These are phyloP conservation scores for Atta cephalotes DNA, from an alignment of 1,140 invertebrate species.

Conservation along the genomic window DNA sequence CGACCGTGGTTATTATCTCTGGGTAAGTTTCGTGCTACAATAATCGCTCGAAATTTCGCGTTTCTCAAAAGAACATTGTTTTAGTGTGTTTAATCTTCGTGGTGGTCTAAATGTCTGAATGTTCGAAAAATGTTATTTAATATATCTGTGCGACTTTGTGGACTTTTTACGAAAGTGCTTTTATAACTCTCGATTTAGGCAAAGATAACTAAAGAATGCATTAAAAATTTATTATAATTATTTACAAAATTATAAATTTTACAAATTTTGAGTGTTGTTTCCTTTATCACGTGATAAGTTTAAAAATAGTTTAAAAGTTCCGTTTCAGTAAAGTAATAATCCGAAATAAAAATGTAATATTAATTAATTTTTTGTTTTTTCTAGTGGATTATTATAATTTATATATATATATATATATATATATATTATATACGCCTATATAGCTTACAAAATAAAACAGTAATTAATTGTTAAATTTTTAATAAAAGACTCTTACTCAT, in stretches of 20 bases:
- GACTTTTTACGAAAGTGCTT: constrained; percentile 3
- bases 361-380: too few species aligned
- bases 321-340: not conserved
- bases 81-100: not conserved
- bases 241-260: not conserved
- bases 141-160: not conserved
- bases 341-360: not conserved
- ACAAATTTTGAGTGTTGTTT: not conserved
- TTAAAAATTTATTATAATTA: not conserved
- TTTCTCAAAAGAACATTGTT: not conserved
- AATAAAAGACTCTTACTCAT: too few species aligned
- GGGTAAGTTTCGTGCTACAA: constrained; percentile 53
- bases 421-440: too few species aligned
- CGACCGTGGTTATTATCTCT: constrained; percentile 47
- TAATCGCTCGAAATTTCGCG: not conserved
- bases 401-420: too few species aligned
- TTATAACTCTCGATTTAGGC: not conserved
- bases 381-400: too few species aligned
- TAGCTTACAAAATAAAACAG: too few species aligned
- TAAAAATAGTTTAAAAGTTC: not conserved
- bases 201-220: not conserved
- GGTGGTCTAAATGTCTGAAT: not conserved
- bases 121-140: not conserved
- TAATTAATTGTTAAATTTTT: too few species aligned
- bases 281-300: not conserved